phyloP scores from a whole-genome alignment of 2,797 vertebrate species.

The Spizella passerina region DNA sequence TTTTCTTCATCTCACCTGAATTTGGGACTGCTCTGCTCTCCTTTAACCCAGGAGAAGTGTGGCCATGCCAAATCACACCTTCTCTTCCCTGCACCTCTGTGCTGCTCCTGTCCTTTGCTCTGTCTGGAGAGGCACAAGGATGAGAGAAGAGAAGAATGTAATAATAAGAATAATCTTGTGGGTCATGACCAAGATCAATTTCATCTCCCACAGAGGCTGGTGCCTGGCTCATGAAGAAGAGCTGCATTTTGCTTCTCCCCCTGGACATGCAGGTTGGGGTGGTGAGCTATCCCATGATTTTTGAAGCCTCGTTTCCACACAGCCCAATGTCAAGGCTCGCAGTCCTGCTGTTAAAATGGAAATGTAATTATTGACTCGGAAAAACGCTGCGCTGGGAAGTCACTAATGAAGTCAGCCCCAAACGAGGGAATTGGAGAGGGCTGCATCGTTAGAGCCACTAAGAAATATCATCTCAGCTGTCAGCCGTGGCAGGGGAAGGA shows the following conservation, averaged over 20 bases:
- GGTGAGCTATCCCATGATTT: accelerated
- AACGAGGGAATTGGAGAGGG: background rate
- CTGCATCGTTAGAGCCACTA: background rate
- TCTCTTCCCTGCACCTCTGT: background rate
- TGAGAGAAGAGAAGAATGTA: background rate
- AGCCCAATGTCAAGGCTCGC: background rate
- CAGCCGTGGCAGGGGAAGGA: background rate
- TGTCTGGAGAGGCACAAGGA: background rate
- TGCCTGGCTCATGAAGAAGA: background rate
- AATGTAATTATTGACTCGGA: background rate
- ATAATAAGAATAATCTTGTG: background rate
- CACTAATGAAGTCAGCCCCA: background rate
- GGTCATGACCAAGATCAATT: background rate
- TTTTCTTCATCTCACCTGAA: background rate
- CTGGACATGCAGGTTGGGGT: accelerated
- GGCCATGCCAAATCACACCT: background rate
- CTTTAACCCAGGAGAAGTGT: background rate
- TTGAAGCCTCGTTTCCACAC: background rate
- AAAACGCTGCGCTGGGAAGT: background rate
- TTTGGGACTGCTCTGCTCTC: background rate
- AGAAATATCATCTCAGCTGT: background rate
- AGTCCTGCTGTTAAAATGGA: background rate
- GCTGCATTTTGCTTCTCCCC: background rate
- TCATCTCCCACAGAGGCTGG: background rate
- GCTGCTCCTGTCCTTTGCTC: background rate